Base-by-base conservation (phyloP, 2,888 invertebrate genomes). In the Plutella xylostella region DNA sequence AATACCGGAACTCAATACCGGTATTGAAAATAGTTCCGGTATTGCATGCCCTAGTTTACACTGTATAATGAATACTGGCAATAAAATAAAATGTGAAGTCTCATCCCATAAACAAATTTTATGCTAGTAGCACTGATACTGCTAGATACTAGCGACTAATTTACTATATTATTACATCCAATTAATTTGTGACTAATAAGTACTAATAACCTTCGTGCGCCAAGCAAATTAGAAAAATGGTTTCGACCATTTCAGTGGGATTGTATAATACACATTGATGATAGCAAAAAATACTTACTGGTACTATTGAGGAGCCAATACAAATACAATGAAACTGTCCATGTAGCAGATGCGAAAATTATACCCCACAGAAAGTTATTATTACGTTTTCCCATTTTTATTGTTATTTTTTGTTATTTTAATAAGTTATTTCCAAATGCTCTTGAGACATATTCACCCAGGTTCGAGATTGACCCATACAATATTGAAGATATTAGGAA, bases 291-390 rank as follows among this genome's bases (percentile, higher is more conserved):
- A 6, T 53, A 70, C 73, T 79, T 69, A 67, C 86, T 83, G 46
- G 73, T 77, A 58, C 71, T 57, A 49, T 68, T 88, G 41, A 91
- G 61, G 58, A 86, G 84, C 72, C 88, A 88, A 61, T 92, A 92
- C 34, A 92, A 77, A 61, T 91, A 92, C 35, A 92, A 65, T 41
- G 90, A 90, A 41, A 92, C 73, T 33, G 86, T 82, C 92, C 92
- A 93, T 46, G 92, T 92, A 31, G 89, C 63, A 0, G 92, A 92
- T 0, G 92, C 91, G 62, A 91, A 87, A 46, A 90, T 65, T 49
- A 92, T 89, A 19, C 92, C 92, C 68, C 88, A 89, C 30, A 92
- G 60, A 65, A 93, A 93, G 0, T 92, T 91, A 63, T 84, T 87
- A 57, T 86, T 87, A 21, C 79, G 50, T 49, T 65, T 72, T 39